Base-by-base conservation (phyloP, 2,797 vertebrate species). In the Phoebastria nigripes region DNA sequence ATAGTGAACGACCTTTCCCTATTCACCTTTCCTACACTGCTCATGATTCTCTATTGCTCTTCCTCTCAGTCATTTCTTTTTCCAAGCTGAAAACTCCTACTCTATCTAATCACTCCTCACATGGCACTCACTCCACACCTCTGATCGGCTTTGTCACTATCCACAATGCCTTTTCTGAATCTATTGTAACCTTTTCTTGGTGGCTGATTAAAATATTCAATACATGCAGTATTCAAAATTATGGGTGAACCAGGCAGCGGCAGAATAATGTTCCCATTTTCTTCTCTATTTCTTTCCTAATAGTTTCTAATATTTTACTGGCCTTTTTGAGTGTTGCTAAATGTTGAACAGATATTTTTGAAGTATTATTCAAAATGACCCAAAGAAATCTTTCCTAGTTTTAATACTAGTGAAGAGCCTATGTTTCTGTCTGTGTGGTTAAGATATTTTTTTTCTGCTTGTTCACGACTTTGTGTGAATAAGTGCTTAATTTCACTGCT, bases 221-320 rank as follows among this genome's bases (percentile, higher is more conserved):
- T 76, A 58, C 7, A 10, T 19, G 28, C 14, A 37, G 19, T 46
- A 80, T 84, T 89, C 2, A 4, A 82, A 93, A 72, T 89, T 54
- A 72, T 17, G 73, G 62, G 35, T 2, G 8, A 90, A 67, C 33
- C 31, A 88, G 66, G 16, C 67, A 82, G 72, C 2, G 2, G 58
- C 39, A 89, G 67, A 87, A 79, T 47, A 90, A 92, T 41, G 35
- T 44, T 86, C 42, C 70, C 19, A 35, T 92, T 92, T 92, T 82
- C 66, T 90, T 79, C 76, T 91, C 35, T 96, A 33, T 90, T 92
- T 82, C 80, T 84, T 79, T 89, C 74, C 65, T 69, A 70, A 41
- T 69, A 79, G 35, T 94, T 92, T 90, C 46, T 93, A 89, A 76
- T 79, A 49, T 88, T 91, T 94, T 69, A 47, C 33, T 83, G 58